These are phyloP conservation scores for Cotesia typhae DNA, from an alignment of 1,140 invertebrate species.

Conservation along the genomic window DNA sequence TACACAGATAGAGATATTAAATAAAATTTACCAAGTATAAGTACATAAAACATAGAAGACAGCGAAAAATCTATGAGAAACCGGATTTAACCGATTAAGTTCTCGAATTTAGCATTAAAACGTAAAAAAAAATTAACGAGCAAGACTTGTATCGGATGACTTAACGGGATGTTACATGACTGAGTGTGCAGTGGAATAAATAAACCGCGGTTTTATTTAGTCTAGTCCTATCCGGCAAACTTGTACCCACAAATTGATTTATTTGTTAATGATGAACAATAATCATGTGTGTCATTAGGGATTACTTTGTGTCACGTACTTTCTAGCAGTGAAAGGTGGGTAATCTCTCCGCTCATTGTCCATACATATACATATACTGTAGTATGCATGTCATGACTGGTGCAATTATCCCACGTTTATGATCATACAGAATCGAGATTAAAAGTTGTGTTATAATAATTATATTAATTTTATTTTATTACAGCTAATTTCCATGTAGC, in stretches of 20 bases:
- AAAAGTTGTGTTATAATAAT: conserved; percentile 32
- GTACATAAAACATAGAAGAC: not conserved
- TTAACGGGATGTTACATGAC: too few relatives aligned
- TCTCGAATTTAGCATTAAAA: conserved; percentile 16
- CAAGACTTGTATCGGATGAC: not conserved
- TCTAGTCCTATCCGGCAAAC: too few relatives aligned
- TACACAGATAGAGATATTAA: conserved; percentile 10
- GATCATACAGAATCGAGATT: conserved; percentile 34
- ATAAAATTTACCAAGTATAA: not conserved
- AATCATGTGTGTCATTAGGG: conserved; percentile 10
- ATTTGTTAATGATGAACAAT: conserved; percentile 3
- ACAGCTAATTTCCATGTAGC: too few relatives aligned
- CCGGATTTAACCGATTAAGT: conserved; percentile 7
- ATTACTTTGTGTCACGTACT: conserved; percentile 30
- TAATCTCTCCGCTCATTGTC: conserved; percentile 36
- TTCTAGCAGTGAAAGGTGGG: conserved; percentile 39
- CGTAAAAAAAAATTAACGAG: not conserved
- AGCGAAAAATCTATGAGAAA: conserved; percentile 4
- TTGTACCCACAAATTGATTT: too few relatives aligned
- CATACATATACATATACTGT: not conserved
- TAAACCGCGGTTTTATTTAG: too few relatives aligned
- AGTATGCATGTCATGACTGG: conserved; percentile 28
- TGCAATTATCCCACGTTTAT: conserved; percentile 39
- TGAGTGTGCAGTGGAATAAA: too few relatives aligned
- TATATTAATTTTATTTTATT: too few relatives aligned